Evolutionary conservation across 1,140 invertebrate genomes (phyloP).

Genomic region (Brachionus koreanus): DNA sequence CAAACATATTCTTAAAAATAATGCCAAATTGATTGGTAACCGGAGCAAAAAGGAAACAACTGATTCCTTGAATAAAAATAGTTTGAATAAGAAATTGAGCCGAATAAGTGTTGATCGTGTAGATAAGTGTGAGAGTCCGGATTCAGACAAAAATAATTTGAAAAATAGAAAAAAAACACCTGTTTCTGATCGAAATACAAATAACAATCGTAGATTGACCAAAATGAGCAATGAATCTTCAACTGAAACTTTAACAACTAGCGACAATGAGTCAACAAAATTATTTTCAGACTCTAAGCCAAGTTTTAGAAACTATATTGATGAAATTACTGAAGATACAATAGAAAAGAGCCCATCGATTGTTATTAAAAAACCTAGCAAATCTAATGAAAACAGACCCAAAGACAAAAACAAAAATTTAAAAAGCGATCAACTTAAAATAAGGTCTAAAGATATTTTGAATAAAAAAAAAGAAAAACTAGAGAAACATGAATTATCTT

Average conservation of each 20-base stretch:
- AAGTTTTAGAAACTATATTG: conserved; percentile 9
- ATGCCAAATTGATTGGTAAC: not conserved
- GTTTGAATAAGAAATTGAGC: not conserved
- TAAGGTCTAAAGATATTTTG: not conserved
- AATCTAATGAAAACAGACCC: not conserved
- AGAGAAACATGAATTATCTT: not conserved
- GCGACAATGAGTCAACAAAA: not conserved
- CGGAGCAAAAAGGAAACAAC: not conserved
- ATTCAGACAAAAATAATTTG: not conserved
- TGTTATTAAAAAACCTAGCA: not conserved
- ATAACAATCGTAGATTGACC: not conserved
- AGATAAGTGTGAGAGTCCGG: not conserved
- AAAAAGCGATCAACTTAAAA: not conserved
- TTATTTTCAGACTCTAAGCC: not conserved
- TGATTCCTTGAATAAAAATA: not conserved
- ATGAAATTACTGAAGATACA: not conserved
- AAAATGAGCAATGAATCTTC: conserved; percentile 34
- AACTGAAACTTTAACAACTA: not conserved
- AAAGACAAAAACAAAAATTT: not conserved
- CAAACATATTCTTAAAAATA: not conserved
- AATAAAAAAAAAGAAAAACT: not conserved
- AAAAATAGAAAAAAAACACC: not conserved
- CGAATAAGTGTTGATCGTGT: conserved; percentile 4
- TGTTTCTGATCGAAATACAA: not conserved
- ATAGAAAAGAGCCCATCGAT: not conserved